phyloP scores from a whole-genome alignment of 2,113 vertebrate species.

The Carlito syrichta region DNA sequence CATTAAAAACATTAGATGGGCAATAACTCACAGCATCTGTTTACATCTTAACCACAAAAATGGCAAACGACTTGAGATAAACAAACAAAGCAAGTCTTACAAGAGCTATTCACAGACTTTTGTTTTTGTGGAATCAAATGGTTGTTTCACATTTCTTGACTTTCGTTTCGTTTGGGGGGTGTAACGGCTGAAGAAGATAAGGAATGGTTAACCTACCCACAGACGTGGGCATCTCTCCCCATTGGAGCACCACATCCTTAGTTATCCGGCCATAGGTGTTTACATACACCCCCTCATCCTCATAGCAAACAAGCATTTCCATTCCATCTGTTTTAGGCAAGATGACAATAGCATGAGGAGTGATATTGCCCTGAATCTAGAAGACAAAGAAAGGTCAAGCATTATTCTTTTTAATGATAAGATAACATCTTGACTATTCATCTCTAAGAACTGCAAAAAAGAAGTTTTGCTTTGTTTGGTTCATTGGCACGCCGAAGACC shows the following conservation, averaged over 20 bases:
- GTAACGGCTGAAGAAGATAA: conserved; percentile 71
- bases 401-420: conserved; percentile 39
- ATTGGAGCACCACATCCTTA: conserved; percentile 99
- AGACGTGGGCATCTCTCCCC: conserved; percentile 99
- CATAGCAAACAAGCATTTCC: conserved; percentile 99
- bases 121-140: conserved; percentile 69
- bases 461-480: neutral
- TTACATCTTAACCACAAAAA: conserved; percentile 79
- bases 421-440: neutral
- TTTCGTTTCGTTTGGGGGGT: conserved; percentile 69
- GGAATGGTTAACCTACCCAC: conserved; percentile 92
- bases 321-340: conserved; percentile 99
- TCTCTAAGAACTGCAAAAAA: neutral
- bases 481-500: neutral
- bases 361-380: conserved; percentile 99
- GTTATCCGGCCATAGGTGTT: conserved; percentile 99
- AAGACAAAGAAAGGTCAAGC: conserved; percentile 69
- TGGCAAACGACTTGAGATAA: conserved; percentile 75
- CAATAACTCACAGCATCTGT: conserved; percentile 70
- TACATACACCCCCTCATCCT: conserved; percentile 98
- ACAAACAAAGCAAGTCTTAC: conserved; percentile 69
- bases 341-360: conserved; percentile 98
- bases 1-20: conserved; percentile 76
- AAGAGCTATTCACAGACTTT: conserved; percentile 71
- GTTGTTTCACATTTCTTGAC: conserved; percentile 69